Evolutionary conservation across 2,797 vertebrate genomes (phyloP).

Genomic region (Orientallactaga sibirica): DNA sequence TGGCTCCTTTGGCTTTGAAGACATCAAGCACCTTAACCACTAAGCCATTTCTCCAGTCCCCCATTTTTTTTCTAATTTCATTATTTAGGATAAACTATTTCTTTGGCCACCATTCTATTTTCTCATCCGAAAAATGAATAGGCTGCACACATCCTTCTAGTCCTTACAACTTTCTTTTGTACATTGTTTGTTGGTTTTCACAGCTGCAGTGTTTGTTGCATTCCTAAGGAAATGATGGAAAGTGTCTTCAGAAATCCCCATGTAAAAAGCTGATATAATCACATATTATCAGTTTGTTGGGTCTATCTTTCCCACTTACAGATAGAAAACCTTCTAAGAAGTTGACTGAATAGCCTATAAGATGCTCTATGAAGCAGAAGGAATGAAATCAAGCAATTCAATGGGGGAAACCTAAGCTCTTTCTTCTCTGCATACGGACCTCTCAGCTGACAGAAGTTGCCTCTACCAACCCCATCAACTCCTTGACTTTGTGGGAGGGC

Average conservation of each 20-base stretch:
- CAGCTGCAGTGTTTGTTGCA: not conserved
- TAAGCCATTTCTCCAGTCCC: too few relatives aligned
- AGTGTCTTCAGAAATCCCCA: not conserved
- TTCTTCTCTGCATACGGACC: not conserved
- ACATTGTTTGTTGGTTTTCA: not conserved
- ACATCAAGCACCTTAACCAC: too few relatives aligned
- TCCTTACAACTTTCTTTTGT: not conserved
- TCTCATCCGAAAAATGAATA: slow-evolving; percentile 40
- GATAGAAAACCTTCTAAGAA: slow-evolving; percentile 15
- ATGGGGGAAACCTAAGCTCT: not conserved
- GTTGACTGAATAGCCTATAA: not conserved
- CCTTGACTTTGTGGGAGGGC: not conserved
- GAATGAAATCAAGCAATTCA: not conserved
- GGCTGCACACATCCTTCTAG: not conserved
- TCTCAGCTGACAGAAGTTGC: not conserved
- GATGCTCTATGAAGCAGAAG: not conserved
- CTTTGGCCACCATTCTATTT: slow-evolving; percentile 24
- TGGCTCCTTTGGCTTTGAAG: too few relatives aligned
- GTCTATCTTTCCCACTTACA: not conserved
- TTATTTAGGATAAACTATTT: slow-evolving; percentile 50
- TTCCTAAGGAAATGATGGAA: slow-evolving; percentile 28
- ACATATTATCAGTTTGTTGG: not conserved
- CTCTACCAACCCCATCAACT: not conserved
- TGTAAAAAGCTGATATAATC: not conserved
- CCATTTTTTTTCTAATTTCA: not conserved